A percentile compares a stretch with the other conserved stretches of the same genome.
Conservation (phyloP, 2,888 invertebrate species). For the Hemicrepidius hirtus region DNA sequence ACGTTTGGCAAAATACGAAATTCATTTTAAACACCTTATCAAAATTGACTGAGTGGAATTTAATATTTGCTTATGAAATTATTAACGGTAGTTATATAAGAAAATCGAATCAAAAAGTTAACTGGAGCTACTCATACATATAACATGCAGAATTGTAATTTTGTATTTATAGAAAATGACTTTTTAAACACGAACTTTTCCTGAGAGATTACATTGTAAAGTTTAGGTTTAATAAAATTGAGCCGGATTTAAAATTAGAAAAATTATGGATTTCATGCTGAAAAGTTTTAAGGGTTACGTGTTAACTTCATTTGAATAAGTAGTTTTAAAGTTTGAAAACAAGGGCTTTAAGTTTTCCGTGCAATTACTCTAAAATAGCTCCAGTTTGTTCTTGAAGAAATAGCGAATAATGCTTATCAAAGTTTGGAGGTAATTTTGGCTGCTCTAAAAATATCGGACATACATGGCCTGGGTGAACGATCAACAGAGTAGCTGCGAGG, state of each 20-base stretch:
- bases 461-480: constrained; percentile 47
- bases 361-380: constrained; percentile 27
- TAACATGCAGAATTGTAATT: constrained; percentile 7
- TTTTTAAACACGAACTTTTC: constrained; percentile 25
- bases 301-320: constrained; percentile 39
- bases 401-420: constrained; percentile 36
- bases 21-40: background rate
- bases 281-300: constrained; percentile 39
- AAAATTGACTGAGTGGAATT: constrained; percentile 12
- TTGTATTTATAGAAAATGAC: constrained; percentile 2
- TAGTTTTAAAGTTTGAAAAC: constrained; percentile 39
- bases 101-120: background rate
- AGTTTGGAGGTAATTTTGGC: constrained; percentile 34
- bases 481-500: constrained; percentile 52
- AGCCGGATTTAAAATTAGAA: constrained; percentile 33
- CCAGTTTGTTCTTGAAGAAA: constrained; percentile 28
- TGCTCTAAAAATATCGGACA: constrained; percentile 43
- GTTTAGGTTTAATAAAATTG: constrained; percentile 25
- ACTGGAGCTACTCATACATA: constrained; percentile 12
- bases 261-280: constrained; percentile 34
- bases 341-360: constrained; percentile 36
- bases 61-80: constrained; percentile 13
- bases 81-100: background rate
- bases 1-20: background rate
- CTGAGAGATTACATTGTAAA: constrained; percentile 9